Evolutionary conservation across 1,140 invertebrate species (phyloP).

Genomic region (Sminthurides bifidus): DNA sequence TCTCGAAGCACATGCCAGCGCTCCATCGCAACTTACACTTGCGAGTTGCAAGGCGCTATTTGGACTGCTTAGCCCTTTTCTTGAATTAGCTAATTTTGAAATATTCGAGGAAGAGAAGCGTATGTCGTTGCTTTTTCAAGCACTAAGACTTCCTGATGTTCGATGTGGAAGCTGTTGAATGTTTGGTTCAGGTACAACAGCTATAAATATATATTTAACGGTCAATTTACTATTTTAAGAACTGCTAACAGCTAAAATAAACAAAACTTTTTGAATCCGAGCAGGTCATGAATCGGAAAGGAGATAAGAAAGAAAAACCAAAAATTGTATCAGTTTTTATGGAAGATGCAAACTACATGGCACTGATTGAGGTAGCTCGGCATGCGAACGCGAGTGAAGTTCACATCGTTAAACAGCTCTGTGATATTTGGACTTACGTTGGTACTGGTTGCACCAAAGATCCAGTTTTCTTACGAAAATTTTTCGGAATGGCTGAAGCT

Average conservation of each 20-base stretch:
- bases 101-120: conserved; percentile 12
- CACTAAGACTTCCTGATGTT: conserved; percentile 5
- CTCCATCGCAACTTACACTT: neutral
- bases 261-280: too few relatives aligned
- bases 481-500: conserved; percentile 9
- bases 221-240: conserved; percentile 3
- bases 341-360: neutral
- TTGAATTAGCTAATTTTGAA: conserved; percentile 13
- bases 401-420: conserved; percentile 17
- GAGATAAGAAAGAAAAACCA: conserved; percentile 13
- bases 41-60: conserved; percentile 9
- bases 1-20: conserved; percentile 1
- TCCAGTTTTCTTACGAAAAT: conserved; percentile 10
- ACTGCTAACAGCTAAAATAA: too few relatives aligned
- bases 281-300: conserved; percentile 22
- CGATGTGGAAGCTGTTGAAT: conserved; percentile 18
- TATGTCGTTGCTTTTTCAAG: conserved; percentile 8
- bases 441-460: conserved; percentile 3
- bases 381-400: neutral
- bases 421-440: conserved; percentile 13
- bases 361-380: conserved; percentile 1
- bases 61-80: conserved; percentile 13
- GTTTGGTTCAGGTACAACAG: conserved; percentile 12
- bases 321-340: conserved; percentile 14
- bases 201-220: neutral